Base-by-base conservation (phyloP, 2,113 vertebrate species). In the Mola mola region DNA sequence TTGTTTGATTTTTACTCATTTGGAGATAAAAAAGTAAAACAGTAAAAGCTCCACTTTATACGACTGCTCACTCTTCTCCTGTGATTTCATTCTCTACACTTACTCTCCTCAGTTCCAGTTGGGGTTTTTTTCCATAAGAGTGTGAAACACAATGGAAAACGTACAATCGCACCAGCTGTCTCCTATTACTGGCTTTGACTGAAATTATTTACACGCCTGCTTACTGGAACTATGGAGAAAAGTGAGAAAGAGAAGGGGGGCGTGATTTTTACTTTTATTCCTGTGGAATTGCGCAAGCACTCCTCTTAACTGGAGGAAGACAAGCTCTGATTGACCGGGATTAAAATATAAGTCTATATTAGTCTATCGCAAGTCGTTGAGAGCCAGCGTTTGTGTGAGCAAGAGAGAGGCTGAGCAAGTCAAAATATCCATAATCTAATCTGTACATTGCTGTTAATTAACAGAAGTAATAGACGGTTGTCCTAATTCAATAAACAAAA, bases 131-230 rank as follows among this genome's bases (percentile, higher is more conserved):
- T 63, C 56, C 40, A 66, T 20, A 36, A 21, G 8, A 37, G 59
- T 42, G 50, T 63, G 70, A 72, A 92, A 88, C 84, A 90, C 85
- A 91, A 91, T 90, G 89, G 90, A 92, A 91, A 92, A 89, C 31
- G 62, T 77, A 78, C 66, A 33, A 87, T 91, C 83, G 82, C 66
- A 52, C 71, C 91, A 91, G 89, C 85, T 92, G 90, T 86, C 79
- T 88, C 51, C 58, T 72, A 92, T 92, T 92, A 91, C 84, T 75
- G 71, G 47, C 81, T 78, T 72, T 81, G 80, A 88, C 78, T 55
- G 44, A 80, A 73, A 84, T 86, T 84, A 88, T 90, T 90, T 87
- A 87, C 88, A 84, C 69, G 76, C 69, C 80, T 68, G 68, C 81
- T 89, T 86, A 89, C 88, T 87, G 87, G 87, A 89, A 89, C 46